phyloP scores from a whole-genome alignment of 2,797 vertebrate genomes.

The Amphiprion clarkii region DNA sequence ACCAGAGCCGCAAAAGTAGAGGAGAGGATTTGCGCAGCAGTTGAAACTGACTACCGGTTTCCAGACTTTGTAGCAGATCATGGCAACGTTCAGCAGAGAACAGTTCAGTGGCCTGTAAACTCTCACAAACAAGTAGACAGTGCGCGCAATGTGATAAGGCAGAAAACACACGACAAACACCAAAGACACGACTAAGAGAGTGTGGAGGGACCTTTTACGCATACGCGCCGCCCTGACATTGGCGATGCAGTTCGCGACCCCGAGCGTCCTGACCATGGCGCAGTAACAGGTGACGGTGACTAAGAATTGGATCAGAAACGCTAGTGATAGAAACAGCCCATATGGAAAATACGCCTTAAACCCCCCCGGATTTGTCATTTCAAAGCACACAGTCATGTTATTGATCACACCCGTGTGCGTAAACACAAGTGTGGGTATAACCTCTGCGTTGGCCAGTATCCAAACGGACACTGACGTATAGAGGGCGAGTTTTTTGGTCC shows the following conservation, averaged over 20 bases:
- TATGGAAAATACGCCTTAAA: conserved; percentile 73
- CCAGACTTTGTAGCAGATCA: conserved; percentile 72
- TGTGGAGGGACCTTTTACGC: conserved; percentile 67
- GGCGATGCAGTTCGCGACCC: neutral
- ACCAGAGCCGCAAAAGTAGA: conserved; percentile 68
- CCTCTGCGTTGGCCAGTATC: conserved; percentile 62
- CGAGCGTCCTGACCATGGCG: conserved; percentile 68
- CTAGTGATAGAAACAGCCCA: conserved; percentile 46
- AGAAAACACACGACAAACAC: conserved; percentile 75
- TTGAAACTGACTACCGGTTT: conserved; percentile 73
- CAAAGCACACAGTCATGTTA: conserved; percentile 71
- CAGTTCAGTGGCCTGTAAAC: conserved; percentile 60
- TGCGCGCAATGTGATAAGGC: conserved; percentile 71
- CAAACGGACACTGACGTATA: conserved; percentile 59
- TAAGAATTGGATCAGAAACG: conserved; percentile 74
- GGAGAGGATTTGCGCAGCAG: conserved; percentile 75
- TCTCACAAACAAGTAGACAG: conserved; percentile 58
- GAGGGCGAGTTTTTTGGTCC: conserved; percentile 51
- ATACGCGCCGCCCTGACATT: accelerated
- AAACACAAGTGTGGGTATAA: conserved; percentile 70
- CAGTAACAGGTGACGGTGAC: conserved; percentile 68
- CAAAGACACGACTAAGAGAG: conserved; percentile 53
- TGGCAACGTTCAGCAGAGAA: conserved; percentile 41
- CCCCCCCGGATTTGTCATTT: conserved; percentile 52
- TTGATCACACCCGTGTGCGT: conserved; percentile 57